A percentile compares a stretch with the other conserved stretches of the same genome.
phyloP scores from a whole-genome alignment of 2,888 invertebrate genomes.

The Apoderus coryli region DNA sequence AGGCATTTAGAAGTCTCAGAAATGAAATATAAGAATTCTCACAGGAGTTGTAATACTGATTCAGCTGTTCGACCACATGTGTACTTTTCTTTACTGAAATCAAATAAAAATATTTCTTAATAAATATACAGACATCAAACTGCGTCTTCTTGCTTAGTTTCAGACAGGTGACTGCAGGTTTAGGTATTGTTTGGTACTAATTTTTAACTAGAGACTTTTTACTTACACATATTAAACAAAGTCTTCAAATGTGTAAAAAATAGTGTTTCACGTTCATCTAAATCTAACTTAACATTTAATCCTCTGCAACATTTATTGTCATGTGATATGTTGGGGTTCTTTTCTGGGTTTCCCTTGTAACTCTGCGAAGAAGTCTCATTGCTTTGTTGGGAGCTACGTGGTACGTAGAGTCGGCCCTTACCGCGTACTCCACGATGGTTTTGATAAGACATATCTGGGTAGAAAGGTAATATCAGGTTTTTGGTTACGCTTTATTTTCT shows the following conservation, averaged over 20 bases:
- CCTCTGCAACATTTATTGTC: slow-evolving; percentile 29
- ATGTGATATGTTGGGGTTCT: slow-evolving; percentile 21
- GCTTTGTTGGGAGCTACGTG: slow-evolving; percentile 11
- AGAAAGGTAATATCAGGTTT: too few relatives aligned
- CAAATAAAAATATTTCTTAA: slow-evolving; percentile 5
- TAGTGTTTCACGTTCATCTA: slow-evolving; percentile 30
- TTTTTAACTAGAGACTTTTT: neutral
- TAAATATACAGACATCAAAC: too few relatives aligned
- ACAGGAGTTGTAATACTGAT: slow-evolving; percentile 25
- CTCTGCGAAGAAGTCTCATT: neutral
- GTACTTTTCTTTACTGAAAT: slow-evolving; percentile 31
- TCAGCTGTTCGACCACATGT: slow-evolving; percentile 27
- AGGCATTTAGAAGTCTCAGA: slow-evolving; percentile 44
- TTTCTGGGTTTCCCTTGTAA: neutral
- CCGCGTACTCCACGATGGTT: slow-evolving; percentile 17
- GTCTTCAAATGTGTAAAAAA: slow-evolving; percentile 36
- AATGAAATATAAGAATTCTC: slow-evolving; percentile 46
- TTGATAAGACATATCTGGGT: slow-evolving; percentile 17
- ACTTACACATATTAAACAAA: slow-evolving; percentile 25
- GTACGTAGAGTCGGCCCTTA: slow-evolving; percentile 17
- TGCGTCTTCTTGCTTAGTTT: too few relatives aligned
- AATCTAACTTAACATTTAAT: slow-evolving; percentile 30
- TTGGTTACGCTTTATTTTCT: too few relatives aligned
- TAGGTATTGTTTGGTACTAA: neutral
- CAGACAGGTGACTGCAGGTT: neutral